A percentile compares a stretch with the other conserved stretches of the same genome.
Evolutionary conservation across 2,113 vertebrate species (phyloP).

Genomic region (Agapornis roseicollis): DNA sequence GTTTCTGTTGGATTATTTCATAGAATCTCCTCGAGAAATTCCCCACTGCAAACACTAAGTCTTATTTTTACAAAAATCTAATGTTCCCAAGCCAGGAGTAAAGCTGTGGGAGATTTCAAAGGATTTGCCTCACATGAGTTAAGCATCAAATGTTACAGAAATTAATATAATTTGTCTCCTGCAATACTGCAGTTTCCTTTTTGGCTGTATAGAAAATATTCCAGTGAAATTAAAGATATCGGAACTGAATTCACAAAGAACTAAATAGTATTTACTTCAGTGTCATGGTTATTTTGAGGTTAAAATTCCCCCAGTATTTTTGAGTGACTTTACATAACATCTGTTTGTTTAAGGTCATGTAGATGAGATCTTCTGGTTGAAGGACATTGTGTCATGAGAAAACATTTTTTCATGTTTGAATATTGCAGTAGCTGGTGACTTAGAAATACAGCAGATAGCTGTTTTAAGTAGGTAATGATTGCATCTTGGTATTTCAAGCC

Average conservation of each 20-base stretch:
- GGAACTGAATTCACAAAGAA: not conserved
- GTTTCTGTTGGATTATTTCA: not conserved
- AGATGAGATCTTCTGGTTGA: constrained; percentile 6
- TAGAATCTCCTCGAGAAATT: not conserved
- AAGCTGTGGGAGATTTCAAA: not conserved
- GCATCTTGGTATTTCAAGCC: constrained; percentile 1
- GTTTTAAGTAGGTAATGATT: constrained; percentile 43
- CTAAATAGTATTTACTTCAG: not conserved
- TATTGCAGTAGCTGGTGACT: constrained; percentile 25
- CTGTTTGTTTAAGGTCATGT: constrained; percentile 22
- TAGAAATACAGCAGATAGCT: constrained; percentile 45
- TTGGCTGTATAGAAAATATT: not conserved
- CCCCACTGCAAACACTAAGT: not conserved
- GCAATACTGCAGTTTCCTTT: not conserved
- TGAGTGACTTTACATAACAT: constrained; percentile 2
- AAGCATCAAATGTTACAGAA: not conserved
- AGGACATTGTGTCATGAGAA: constrained; percentile 32
- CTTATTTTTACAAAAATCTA: not conserved
- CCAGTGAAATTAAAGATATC: not conserved
- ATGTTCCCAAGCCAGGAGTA: not conserved
- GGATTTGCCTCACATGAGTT: not conserved
- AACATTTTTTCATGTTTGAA: constrained; percentile 49
- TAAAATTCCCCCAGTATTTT: not conserved
- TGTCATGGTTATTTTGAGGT: not conserved
- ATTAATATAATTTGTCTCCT: not conserved